These are phyloP conservation scores for Schizopygopsis pylzovi DNA, from an alignment of 2,797 vertebrate species.

Conservation along the genomic window DNA sequence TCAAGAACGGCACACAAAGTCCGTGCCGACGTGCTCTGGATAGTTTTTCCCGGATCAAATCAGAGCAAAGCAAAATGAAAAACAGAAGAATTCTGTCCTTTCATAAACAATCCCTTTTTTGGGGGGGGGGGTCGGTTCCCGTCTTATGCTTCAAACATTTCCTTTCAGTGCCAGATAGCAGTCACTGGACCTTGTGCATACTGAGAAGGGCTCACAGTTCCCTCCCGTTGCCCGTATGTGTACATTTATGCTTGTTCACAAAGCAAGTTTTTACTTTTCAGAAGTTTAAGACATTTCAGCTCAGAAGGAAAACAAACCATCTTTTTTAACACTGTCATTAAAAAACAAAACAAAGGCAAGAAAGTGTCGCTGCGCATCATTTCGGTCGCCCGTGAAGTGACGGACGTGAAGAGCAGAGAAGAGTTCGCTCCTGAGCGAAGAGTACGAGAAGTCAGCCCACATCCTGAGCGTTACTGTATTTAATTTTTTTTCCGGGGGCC, in stretches of 20 bases:
- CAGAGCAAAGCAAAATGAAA: conserved; percentile 58
- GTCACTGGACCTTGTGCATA: conserved; percentile 85
- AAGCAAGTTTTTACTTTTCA: conserved; percentile 67
- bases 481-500: conserved; percentile 69
- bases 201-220: conserved; percentile 70
- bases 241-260: conserved; percentile 74
- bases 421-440: conserved; percentile 74
- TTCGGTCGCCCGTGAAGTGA: conserved; percentile 72
- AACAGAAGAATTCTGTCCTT: conserved; percentile 67
- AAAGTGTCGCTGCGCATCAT: conserved; percentile 84
- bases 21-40: conserved; percentile 39
- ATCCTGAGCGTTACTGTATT: conserved; percentile 43
- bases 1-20: conserved; percentile 41
- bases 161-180: conserved; percentile 79
- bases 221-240: conserved; percentile 67
- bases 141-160: conserved; percentile 77
- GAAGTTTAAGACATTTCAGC: conserved; percentile 77
- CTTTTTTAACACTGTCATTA: conserved; percentile 68
- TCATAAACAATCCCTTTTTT: conserved; percentile 72
- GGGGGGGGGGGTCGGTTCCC: conserved; percentile 60
- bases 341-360: conserved; percentile 77
- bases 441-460: conserved; percentile 71
- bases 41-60: conserved; percentile 41
- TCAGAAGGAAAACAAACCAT: conserved; percentile 70
- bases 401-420: conserved; percentile 75